phyloP scores from a whole-genome alignment of 2,113 vertebrate genomes.

The Loxodonta africana region DNA sequence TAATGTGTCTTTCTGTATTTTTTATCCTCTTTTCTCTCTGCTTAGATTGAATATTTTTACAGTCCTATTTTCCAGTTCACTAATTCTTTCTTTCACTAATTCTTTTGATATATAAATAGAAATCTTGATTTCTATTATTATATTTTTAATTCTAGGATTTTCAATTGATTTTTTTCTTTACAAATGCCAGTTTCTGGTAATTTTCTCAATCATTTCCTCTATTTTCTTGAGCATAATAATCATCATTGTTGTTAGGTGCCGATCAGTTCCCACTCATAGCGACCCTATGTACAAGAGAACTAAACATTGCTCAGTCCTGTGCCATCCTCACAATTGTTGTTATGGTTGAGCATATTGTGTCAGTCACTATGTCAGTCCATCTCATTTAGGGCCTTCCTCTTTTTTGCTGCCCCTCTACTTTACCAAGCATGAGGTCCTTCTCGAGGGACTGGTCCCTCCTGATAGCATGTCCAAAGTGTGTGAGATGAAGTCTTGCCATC shows the following conservation, averaged over 20 bases:
- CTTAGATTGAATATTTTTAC: background rate
- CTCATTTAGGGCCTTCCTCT: too few relatives aligned
- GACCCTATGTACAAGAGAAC: background rate
- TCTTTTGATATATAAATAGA: background rate
- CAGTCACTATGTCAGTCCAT: too few relatives aligned
- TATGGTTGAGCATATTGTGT: too few relatives aligned
- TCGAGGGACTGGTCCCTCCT: too few relatives aligned
- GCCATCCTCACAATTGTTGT: background rate
- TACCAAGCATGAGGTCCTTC: too few relatives aligned
- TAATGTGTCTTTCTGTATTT: background rate
- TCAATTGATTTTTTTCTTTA: background rate
- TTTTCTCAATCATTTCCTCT: background rate
- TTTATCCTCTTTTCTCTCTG: background rate
- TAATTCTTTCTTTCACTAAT: background rate
- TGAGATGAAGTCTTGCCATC: too few relatives aligned
- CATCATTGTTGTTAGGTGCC: background rate
- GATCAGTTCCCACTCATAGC: background rate
- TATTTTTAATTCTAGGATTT: conserved; percentile 2
- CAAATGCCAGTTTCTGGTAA: background rate
- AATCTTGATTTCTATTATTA: background rate
- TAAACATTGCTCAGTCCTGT: background rate
- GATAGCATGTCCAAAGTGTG: too few relatives aligned
- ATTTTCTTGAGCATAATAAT: background rate
- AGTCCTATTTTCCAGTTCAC: background rate
- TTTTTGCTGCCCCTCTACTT: too few relatives aligned